phyloP scores from a whole-genome alignment of 2,113 vertebrate genomes.

The Albula goreensis region DNA sequence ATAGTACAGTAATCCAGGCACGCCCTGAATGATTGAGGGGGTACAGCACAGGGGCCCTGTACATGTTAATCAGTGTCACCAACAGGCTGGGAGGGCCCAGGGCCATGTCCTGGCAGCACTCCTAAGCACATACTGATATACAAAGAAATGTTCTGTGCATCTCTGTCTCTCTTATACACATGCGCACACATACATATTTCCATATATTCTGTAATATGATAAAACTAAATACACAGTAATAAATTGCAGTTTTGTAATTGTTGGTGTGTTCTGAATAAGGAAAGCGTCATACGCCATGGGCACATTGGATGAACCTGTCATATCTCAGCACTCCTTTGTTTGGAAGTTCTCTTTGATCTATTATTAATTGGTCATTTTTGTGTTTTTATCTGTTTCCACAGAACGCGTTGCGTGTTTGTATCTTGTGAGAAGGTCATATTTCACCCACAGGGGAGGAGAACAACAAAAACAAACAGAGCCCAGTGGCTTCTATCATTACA shows the following conservation, averaged over 20 bases:
- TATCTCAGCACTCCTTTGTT: neutral
- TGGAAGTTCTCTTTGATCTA: neutral
- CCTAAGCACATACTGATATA: no score
- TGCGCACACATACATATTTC: no score
- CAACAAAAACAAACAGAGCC: neutral
- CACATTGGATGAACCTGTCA: neutral
- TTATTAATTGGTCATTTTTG: neutral
- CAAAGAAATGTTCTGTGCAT: no score
- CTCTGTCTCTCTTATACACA: no score
- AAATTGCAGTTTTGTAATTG: neutral
- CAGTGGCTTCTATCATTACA: neutral
- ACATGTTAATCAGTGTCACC: no score
- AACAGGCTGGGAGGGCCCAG: no score
- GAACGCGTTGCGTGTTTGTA: neutral
- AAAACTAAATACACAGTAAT: neutral
- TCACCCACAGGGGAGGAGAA: neutral
- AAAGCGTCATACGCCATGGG: neutral
- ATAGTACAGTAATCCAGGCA: no score
- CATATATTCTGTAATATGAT: no score
- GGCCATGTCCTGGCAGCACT: no score
- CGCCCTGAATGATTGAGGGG: no score
- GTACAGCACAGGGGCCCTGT: no score
- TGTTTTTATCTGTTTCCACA: neutral
- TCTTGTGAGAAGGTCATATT: constrained; percentile 14
- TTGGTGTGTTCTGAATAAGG: neutral